Evolutionary conservation across 2,888 invertebrate species (phyloP).

Genomic region (Gortyna flavago): DNA sequence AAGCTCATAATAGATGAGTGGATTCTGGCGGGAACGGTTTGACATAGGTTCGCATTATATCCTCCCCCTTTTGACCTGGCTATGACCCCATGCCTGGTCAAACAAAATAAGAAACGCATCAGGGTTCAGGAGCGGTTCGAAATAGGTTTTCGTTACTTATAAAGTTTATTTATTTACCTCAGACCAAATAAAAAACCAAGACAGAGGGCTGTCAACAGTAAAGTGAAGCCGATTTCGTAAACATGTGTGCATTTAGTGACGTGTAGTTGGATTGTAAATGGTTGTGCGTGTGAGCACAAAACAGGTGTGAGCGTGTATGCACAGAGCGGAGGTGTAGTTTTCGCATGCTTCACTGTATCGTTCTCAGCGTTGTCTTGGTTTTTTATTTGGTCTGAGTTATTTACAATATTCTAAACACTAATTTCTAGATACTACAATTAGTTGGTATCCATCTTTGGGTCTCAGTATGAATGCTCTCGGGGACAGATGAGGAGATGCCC

Average conservation of each 20-base stretch:
- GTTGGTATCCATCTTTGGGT: conserved; percentile 76
- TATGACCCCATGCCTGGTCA: neutral
- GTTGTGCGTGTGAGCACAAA: too few species aligned
- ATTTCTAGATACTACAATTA: conserved; percentile 71
- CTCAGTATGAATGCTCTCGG: conserved; percentile 77
- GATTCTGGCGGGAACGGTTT: neutral
- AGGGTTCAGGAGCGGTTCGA: neutral
- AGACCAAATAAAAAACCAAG: too few species aligned
- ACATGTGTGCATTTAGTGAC: too few species aligned
- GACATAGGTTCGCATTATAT: neutral
- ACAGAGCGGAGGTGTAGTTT: too few species aligned
- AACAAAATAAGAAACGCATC: neutral
- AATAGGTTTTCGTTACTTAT: neutral
- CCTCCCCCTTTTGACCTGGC: neutral
- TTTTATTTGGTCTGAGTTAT: too few species aligned
- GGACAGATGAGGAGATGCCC: conserved; percentile 65
- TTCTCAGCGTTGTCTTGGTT: too few species aligned
- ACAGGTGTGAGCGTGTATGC: too few species aligned
- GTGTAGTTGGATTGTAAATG: too few species aligned
- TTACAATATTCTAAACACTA: neutral
- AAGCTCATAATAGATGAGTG: neutral
- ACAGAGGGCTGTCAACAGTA: too few species aligned
- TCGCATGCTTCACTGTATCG: too few species aligned
- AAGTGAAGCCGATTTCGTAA: too few species aligned
- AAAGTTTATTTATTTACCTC: neutral